These are phyloP conservation scores for Cryptoprocta ferox DNA, from an alignment of 2,797 vertebrate species.

Conservation along the genomic window DNA sequence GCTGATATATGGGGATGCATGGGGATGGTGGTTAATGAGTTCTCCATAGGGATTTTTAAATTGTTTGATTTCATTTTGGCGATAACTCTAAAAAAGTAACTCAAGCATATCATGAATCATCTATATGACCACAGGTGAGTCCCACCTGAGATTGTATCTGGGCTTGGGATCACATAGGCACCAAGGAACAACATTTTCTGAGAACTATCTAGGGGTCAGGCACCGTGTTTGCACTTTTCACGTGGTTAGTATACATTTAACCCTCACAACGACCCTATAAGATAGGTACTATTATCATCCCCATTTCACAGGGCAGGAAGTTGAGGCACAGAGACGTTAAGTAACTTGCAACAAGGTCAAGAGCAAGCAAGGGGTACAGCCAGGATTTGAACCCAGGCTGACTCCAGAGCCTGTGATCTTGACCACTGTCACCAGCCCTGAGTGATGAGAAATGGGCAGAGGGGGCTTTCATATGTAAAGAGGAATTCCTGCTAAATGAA, in stretches of 20 bases:
- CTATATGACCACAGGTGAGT: not conserved
- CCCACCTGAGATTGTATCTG: not conserved
- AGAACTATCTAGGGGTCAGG: not conserved
- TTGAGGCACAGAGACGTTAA: not conserved
- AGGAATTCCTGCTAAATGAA: not conserved
- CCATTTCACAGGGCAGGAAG: not conserved
- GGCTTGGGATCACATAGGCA: not conserved
- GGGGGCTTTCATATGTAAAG: not conserved
- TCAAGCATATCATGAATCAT: not conserved
- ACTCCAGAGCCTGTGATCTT: not conserved
- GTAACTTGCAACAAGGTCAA: not conserved
- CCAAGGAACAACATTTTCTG: not conserved
- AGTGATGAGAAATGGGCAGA: not conserved
- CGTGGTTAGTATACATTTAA: not conserved
- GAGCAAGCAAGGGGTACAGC: not conserved
- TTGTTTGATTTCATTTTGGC: not conserved
- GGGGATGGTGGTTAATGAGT: not conserved
- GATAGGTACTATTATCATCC: not conserved
- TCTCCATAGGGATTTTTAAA: not conserved
- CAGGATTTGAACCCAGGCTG: not conserved
- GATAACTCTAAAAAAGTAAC: not conserved
- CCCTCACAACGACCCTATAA: not conserved
- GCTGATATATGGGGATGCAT: not conserved
- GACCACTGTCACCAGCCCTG: not conserved
- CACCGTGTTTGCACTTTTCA: not conserved